Evolutionary conservation across 2,888 invertebrate species (phyloP).

Genomic region (Cheilosia scutellata): DNA sequence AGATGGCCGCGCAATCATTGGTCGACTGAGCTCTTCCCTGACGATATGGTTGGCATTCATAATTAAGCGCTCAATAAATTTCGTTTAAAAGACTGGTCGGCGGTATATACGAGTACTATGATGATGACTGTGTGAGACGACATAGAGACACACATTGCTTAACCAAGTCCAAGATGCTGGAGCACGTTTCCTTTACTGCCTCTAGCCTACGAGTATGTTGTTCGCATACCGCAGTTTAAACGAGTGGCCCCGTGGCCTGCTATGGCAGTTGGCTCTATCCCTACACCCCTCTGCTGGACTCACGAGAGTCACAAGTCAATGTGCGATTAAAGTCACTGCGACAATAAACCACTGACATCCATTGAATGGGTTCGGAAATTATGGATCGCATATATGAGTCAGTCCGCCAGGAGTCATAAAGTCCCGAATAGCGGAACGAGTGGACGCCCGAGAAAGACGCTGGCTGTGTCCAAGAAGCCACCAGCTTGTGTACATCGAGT

Average conservation of each 20-base stretch:
- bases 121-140: constrained; percentile 55
- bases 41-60: constrained; percentile 67
- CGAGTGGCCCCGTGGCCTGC: constrained; percentile 64
- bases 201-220: neutral
- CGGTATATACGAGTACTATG: neutral
- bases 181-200: constrained; percentile 45
- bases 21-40: constrained; percentile 18
- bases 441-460: constrained; percentile 20
- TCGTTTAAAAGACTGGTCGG: constrained; percentile 40
- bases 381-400: constrained; percentile 68
- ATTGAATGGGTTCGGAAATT: constrained; percentile 72
- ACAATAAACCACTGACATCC: constrained; percentile 74
- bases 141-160: constrained; percentile 64
- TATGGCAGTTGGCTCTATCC: constrained; percentile 20
- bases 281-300: constrained; percentile 6
- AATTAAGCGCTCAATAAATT: constrained; percentile 76
- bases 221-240: constrained; percentile 8
- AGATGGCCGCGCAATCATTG: constrained; percentile 29
- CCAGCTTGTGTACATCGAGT: constrained; percentile 40
- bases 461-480: constrained; percentile 20
- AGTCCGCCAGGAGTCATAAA: constrained; percentile 68
- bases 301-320: constrained; percentile 62
- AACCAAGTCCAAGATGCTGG: constrained; percentile 30
- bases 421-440: constrained; percentile 65
- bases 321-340: constrained; percentile 68